A percentile compares a stretch with the other conserved stretches of the same genome.
These are phyloP conservation scores for Pandemis corylana DNA, from an alignment of 2,888 invertebrate species.

Conservation along the genomic window DNA sequence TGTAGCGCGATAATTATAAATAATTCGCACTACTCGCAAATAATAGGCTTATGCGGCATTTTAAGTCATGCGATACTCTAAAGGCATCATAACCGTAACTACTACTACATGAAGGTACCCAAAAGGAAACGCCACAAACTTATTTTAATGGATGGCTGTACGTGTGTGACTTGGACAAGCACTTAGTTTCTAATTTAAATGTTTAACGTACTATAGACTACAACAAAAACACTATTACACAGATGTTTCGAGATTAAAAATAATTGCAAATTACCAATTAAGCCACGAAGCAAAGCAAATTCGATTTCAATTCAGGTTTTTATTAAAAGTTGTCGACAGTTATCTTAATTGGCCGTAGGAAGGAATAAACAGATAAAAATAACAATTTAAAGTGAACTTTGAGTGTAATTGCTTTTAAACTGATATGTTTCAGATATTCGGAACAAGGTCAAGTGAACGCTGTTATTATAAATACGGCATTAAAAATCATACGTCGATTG, in stretches of 20 bases:
- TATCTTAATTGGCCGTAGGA: constrained; percentile 20
- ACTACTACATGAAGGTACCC: neutral
- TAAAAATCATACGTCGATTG: neutral
- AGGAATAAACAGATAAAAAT: constrained; percentile 20
- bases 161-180: neutral
- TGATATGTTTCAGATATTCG: constrained; percentile 22
- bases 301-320: neutral
- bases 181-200: neutral
- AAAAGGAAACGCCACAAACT: neutral
- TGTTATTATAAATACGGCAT: constrained; percentile 5
- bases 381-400: constrained; percentile 6
- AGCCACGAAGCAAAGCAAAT: neutral
- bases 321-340: constrained; percentile 1
- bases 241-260: neutral
- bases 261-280: neutral
- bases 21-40: constrained; percentile 41
- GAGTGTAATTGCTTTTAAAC: constrained; percentile 22
- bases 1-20: constrained; percentile 45
- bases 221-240: no score
- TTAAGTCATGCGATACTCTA: neutral
- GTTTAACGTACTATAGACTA: no score
- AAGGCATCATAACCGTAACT: neutral
- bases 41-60: neutral
- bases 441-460: constrained; percentile 40
- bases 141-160: neutral